Conservation (phyloP, 2,797 vertebrate species). For the Knipowitschia caucasica region DNA sequence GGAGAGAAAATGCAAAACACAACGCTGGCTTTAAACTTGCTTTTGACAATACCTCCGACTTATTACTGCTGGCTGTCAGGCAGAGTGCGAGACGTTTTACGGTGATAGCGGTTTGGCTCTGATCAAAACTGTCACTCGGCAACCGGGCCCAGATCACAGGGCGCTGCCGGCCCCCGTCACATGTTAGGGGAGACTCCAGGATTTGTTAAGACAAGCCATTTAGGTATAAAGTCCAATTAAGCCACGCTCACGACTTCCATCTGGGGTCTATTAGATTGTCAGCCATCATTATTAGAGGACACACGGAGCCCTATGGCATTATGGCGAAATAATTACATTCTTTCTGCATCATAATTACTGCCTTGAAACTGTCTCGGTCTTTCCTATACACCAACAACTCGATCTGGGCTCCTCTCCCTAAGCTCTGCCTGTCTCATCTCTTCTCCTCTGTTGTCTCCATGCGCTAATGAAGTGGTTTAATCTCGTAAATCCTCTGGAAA, state of each 20-base stretch:
- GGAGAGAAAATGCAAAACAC: constrained; percentile 26
- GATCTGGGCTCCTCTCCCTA: constrained; percentile 22
- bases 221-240: constrained; percentile 64
- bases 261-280: constrained; percentile 64
- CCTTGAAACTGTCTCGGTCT: constrained; percentile 59
- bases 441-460: constrained; percentile 51
- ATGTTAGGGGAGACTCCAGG: constrained; percentile 33
- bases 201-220: constrained; percentile 53
- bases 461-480: constrained; percentile 68
- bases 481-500: constrained; percentile 57
- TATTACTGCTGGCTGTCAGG: constrained; percentile 48
- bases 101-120: constrained; percentile 31
- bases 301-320: constrained; percentile 56
- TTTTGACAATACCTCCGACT: constrained; percentile 22
- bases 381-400: constrained; percentile 58
- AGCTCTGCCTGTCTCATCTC: constrained; percentile 44
- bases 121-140: constrained; percentile 60
- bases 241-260: constrained; percentile 38
- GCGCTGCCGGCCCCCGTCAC: constrained; percentile 23
- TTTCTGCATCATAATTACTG: constrained; percentile 66
- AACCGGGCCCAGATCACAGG: constrained; percentile 45
- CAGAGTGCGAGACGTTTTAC: constrained; percentile 22
- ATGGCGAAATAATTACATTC: constrained; percentile 69
- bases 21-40: constrained; percentile 26
- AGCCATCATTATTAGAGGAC: constrained; percentile 63